Evolutionary conservation across 2,113 vertebrate species (phyloP), one percentile per base, ranked within the genome.

Genomic region (Phasianus colchicus): DNA sequence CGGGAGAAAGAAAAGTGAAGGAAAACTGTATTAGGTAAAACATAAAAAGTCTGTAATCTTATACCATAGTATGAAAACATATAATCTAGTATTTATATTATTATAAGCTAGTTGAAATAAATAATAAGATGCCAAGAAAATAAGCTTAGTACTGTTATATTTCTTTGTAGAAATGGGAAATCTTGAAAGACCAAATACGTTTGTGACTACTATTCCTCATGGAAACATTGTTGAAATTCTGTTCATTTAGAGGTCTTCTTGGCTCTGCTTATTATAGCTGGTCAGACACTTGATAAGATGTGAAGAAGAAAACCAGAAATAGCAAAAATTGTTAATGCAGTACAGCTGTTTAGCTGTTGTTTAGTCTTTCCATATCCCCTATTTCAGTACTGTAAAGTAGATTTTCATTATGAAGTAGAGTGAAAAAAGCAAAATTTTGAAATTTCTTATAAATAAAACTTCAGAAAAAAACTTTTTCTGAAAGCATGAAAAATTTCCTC

Each of bases 231-330:
- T 0, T 67, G 58, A 74, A 75, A 64, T 82, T 79, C 55, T 40
- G 47, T 74, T 21, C 21, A 55, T 63, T 71, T 77, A 66, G 42
- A 86, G 16, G 34, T 42, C 29, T 67, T 90, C 65, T 57, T 82
- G 25, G 12, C 3, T 5, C 24, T 78, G 17, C 43, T 80, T 60
- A 45, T 83, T 89, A 58, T 50, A 89, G 20, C 16, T 81, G 61
- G 19, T 90, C 38, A 88, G 55, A 61, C 6, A 77, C 9, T 64
- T 81, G 40, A 79, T 42, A 86, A 86, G 81, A 47, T 42, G 43
- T 91, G 19, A 61, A 78, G 61, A 75, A 57, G 24, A 86, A 91
- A 93, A 93, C 2, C 25, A 88, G 43, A 90, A 93, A 83, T 5
- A 83, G 22, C 7, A 47, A 79, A 90, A 75, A 22, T 13, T 61